Percentiles rank a stretch among this genome's conserved stretches.
Conservation (phyloP, 2,113 vertebrate species). For the Rattus norvegicus region GRCr8 NC_086028.1:19893001-19893500, state of each 20-base stretch:
- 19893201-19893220: not conserved
- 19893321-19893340: not conserved
- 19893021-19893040: not conserved
- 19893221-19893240: slow-evolving; percentile 33
- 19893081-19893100: not conserved
- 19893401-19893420: not conserved
- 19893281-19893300: not conserved
- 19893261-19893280: not conserved
- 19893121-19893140: not conserved
- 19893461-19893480: not conserved
- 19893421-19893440: not conserved
- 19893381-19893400: not conserved
- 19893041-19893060: not conserved
- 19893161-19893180: not conserved
- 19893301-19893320: not conserved
- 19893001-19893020: slow-evolving; percentile 62
- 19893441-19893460: not conserved
- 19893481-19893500: not conserved
- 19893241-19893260: not conserved
- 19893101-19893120: not conserved
- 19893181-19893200: not conserved
- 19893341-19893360: not conserved
- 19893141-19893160: not conserved
- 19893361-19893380: no score
- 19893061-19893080: not conserved